Conservation (phyloP, 1,140 invertebrate genomes). For the Rhyzopertha dominica region DNA sequence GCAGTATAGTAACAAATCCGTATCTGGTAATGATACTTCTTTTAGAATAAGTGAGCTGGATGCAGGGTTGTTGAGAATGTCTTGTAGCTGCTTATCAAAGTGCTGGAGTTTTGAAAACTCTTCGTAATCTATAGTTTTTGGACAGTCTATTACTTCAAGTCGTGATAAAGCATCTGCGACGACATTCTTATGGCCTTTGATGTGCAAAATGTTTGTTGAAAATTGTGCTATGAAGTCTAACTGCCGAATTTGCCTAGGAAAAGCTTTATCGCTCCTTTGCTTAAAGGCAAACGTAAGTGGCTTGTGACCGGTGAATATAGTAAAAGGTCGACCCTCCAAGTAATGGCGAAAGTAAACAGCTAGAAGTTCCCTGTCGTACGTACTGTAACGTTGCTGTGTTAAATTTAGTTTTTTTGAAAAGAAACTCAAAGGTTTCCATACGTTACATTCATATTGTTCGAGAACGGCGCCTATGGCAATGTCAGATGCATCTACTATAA, state of each 20-base stretch:
- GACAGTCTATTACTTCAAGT: conserved; percentile 22
- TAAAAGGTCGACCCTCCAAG: conserved; percentile 41
- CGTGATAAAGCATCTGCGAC: conserved; percentile 39
- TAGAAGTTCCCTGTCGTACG: conserved; percentile 45
- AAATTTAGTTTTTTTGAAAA: conserved; percentile 41
- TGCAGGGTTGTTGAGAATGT: conserved; percentile 2
- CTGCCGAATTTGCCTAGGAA: conserved; percentile 32
- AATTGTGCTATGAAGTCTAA: conserved; percentile 44
- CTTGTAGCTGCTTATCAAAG: conserved; percentile 9
- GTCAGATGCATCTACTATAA: conserved; percentile 30
- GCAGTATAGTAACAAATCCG: conserved; percentile 24
- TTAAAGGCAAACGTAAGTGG: conserved; percentile 39
- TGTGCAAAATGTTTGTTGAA: conserved; percentile 38
- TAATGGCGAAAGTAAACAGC: conserved; percentile 47
- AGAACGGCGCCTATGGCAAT: conserved; percentile 28
- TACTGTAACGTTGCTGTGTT: conserved; percentile 35
- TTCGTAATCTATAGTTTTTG: conserved; percentile 12
- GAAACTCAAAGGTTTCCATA: conserved; percentile 39
- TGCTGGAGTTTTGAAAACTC: not conserved
- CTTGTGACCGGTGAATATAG: conserved; percentile 44
- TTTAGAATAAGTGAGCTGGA: conserved; percentile 12
- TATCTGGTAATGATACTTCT: conserved; percentile 10
- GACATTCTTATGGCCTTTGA: conserved; percentile 40
- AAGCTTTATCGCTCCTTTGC: conserved; percentile 32
- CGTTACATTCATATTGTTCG: conserved; percentile 20